Evolutionary conservation across 2,113 vertebrate species (phyloP).

Genomic region (Atherinomorus stipes): DNA sequence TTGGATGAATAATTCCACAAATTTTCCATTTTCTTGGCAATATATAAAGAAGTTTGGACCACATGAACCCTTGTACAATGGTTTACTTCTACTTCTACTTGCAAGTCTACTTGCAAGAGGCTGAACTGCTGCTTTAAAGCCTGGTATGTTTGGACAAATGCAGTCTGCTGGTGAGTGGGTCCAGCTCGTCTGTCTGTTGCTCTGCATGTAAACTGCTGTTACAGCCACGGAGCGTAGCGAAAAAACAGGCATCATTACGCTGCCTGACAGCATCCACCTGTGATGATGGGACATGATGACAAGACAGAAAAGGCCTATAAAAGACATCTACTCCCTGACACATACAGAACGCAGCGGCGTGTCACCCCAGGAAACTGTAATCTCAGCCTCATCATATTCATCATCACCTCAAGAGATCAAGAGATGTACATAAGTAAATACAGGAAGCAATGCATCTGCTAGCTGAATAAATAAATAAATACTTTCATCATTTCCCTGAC

Average conservation of each 20-base stretch:
- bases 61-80: neutral
- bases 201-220: constrained; percentile 41
- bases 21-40: neutral
- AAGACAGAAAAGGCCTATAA: constrained; percentile 27
- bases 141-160: constrained; percentile 15
- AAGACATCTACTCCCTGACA: constrained; percentile 25
- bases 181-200: constrained; percentile 35
- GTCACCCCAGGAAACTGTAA: neutral
- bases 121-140: neutral
- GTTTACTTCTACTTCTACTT: neutral
- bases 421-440: neutral
- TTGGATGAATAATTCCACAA: neutral
- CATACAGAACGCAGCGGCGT: constrained; percentile 8
- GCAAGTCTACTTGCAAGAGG: neutral
- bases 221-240: constrained; percentile 20
- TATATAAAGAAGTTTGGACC: neutral
- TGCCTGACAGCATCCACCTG: constrained; percentile 58
- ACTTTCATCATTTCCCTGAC: neutral
- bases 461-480: neutral
- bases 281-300: constrained; percentile 36
- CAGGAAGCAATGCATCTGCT: too few relatives aligned
- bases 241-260: constrained; percentile 60
- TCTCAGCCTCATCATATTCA: constrained; percentile 2
- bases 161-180: constrained; percentile 14
- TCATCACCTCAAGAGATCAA: constrained; percentile 11